Base-by-base conservation (phyloP, 2,888 invertebrate species). In the Megamerina dolium region DNA sequence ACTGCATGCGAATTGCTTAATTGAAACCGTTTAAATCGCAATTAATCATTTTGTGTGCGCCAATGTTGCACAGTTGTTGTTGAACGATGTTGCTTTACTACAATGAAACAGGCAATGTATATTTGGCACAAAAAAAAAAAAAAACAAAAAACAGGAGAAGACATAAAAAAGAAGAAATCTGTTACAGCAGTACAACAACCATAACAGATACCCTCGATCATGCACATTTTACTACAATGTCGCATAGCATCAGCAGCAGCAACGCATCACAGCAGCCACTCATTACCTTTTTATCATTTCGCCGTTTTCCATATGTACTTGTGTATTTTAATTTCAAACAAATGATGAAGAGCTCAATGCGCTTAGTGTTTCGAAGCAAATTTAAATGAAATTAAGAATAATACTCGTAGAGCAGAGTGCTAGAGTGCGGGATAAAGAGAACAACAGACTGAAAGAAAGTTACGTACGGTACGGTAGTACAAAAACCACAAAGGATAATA, bases 21-120 rank as follows among this genome's bases (percentile, higher is more conserved):
- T 37, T 50, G 42, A 43, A 60, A 63, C 56, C 68, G 58, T 65
- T 69, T 69, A 69, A 69, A 66, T 60, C 61, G 57, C 61, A 63
- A 67, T 69, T 67, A 67, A 67, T 67, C 65, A 69, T 56, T 47
- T 43, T 45, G 49, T 46, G 46, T 45, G 49, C 47, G 46, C 46
- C 43, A 51, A 49, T 48, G 51, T 32, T 42, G 37, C 58, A 55
- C 56, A 58, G 55, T 61, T 64, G 64, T 55, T 57, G 58, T 57
- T 60, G 58, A 60, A 54, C 61, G 57, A 53, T 56, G 58, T 54
- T n/a, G n/a, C n/a, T n/a, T n/a, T n/a, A n/a, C n/a, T n/a, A n/a
- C n/a, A n/a, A n/a, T n/a, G n/a, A n/a, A n/a, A n/a, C n/a, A n/a
- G n/a, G n/a, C n/a, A 60, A 52, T 57, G 54, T 63, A 60, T 58